Evolutionary conservation across 1,140 invertebrate genomes (phyloP).

Genomic region (Bicyclus anynana): DNA sequence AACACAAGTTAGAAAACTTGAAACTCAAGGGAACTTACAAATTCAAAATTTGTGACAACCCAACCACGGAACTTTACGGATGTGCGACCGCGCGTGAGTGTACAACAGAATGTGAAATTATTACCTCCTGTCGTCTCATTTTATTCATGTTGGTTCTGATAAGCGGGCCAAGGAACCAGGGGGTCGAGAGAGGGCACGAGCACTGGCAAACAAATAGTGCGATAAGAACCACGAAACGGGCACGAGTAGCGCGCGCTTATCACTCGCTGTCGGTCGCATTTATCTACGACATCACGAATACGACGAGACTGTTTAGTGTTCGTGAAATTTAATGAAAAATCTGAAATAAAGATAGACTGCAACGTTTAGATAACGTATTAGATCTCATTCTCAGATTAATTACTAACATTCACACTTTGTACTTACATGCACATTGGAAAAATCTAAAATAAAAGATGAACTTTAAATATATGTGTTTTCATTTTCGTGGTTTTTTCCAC

Average conservation of each 20-base stretch:
- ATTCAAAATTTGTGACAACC: slow-evolving; percentile 20
- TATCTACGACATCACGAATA: slow-evolving; percentile 20
- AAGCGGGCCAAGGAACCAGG: slow-evolving; percentile 64
- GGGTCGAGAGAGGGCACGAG: slow-evolving; percentile 69
- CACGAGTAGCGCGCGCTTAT: slow-evolving; percentile 52
- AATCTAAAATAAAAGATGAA: too few species aligned
- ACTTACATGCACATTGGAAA: too few species aligned
- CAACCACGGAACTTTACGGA: too few species aligned
- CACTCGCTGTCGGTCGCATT: slow-evolving; percentile 22
- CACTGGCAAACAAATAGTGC: slow-evolving; percentile 61
- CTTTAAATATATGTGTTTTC: too few species aligned
- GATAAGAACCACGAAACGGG: slow-evolving; percentile 67
- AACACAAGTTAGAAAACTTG: slow-evolving; percentile 40
- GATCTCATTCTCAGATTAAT: too few species aligned
- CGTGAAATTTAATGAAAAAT: neutral
- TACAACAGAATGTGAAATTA: slow-evolving; percentile 56
- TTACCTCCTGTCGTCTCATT: slow-evolving; percentile 68
- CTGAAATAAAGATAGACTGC: too few species aligned
- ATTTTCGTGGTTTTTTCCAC: too few species aligned
- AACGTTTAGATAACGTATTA: too few species aligned
- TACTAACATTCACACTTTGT: too few species aligned
- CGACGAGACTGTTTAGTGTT: neutral
- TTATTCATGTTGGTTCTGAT: slow-evolving; percentile 70
- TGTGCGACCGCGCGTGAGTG: slow-evolving; percentile 36
- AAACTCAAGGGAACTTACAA: slow-evolving; percentile 20